Conservation (phyloP, 2,797 vertebrate genomes). For the Enteromius radiatus region DNA sequence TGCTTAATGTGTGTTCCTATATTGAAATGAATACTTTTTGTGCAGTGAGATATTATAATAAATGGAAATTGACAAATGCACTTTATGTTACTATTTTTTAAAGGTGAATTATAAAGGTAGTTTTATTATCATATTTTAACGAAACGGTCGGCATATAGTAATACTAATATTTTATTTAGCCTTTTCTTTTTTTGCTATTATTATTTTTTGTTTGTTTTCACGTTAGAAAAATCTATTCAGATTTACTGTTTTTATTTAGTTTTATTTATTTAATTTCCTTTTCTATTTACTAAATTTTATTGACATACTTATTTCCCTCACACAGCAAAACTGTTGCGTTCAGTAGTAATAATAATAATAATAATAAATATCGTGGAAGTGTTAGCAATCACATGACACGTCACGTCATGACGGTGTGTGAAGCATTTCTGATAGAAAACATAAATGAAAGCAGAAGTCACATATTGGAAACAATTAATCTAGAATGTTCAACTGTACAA, state of each 20-base stretch:
- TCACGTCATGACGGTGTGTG: background rate
- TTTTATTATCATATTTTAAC: no score
- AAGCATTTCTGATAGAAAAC: background rate
- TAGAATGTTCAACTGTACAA: background rate
- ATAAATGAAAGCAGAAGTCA: background rate
- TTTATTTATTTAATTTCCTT: no score
- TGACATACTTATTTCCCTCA: background rate
- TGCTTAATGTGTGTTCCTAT: background rate
- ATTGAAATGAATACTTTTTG: background rate
- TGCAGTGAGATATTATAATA: background rate
- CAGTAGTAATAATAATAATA: background rate
- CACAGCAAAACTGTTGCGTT: background rate
- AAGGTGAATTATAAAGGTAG: no score
- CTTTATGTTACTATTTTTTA: no score
- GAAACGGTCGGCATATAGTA: background rate
- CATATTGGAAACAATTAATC: background rate
- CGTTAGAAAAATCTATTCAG: background rate
- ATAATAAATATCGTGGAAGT: no score
- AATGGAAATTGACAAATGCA: background rate
- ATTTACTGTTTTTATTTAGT: background rate
- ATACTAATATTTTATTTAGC: accelerated
- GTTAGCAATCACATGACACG: background rate
- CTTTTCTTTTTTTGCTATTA: background rate
- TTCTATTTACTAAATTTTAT: no score
- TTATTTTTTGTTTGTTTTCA: background rate